Percentiles rank a stretch among this genome's conserved stretches.
Evolutionary conservation across 2,888 invertebrate species (phyloP).

Genomic region (Drosophila parthenogenetica): DNA sequence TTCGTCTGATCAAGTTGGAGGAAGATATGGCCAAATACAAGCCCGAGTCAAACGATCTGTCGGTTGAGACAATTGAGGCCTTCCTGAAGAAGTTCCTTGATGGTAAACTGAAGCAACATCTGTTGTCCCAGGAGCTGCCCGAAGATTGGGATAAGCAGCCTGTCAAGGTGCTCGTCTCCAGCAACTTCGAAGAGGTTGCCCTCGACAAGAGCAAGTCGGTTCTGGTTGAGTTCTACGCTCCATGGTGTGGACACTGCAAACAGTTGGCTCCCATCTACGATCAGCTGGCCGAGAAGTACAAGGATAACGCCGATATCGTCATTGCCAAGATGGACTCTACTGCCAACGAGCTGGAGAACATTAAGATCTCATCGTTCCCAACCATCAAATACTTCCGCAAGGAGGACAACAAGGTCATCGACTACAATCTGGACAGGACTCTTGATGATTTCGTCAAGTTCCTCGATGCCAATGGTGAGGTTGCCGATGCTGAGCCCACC

Average conservation of each 20-base stretch:
- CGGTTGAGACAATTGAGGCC: conserved; percentile 85
- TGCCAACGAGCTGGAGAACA: conserved; percentile 98
- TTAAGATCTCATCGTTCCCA: conserved; percentile 97
- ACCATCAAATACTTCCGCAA: conserved; percentile 98
- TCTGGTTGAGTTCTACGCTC: conserved; percentile 99
- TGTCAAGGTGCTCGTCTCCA: conserved; percentile 96
- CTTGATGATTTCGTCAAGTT: conserved; percentile 97
- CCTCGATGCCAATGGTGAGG: conserved; percentile 95
- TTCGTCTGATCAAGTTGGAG: conserved; percentile 96
- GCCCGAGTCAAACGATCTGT: conserved; percentile 87
- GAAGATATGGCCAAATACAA: conserved; percentile 99
- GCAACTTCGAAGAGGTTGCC: conserved; percentile 97
- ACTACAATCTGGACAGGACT: conserved; percentile 98
- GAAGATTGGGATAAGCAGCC: conserved; percentile 98
- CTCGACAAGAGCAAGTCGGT: conserved; percentile 95
- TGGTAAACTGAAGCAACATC: conserved; percentile 97
- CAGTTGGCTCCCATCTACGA: conserved; percentile 98
- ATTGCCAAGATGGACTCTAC: conserved; percentile 99
- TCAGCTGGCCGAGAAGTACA: conserved; percentile 96
- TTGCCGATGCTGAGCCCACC: conserved; percentile 86
- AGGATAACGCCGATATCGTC: conserved; percentile 92
- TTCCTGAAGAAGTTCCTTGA: conserved; percentile 96
- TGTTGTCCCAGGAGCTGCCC: conserved; percentile 96
- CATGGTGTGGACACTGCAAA: conserved; percentile 99
- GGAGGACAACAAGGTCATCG: conserved; percentile 93